These are phyloP conservation scores for Paracyprichromis sp. DNA, from an alignment of 2,113 vertebrate genomes.

Conservation along the genomic window DNA sequence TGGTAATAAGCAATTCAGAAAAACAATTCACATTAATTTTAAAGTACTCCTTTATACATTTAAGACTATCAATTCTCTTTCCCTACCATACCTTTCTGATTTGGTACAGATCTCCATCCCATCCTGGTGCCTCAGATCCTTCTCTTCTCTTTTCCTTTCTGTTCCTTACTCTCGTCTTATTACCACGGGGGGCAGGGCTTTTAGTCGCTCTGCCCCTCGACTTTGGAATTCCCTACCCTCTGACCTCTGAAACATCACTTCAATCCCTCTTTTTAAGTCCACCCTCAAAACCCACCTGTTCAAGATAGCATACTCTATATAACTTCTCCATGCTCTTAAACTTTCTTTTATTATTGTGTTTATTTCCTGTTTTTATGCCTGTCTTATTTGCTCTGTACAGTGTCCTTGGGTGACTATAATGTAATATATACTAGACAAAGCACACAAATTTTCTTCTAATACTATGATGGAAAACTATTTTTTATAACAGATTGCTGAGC, in stretches of 20 bases:
- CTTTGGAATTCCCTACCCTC: not conserved
- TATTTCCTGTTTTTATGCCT: not conserved
- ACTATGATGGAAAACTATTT: not conserved
- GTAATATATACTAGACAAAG: not conserved
- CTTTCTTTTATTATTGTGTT: not conserved
- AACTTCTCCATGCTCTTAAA: not conserved
- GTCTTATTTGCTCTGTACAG: not conserved
- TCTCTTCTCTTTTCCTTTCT: not conserved
- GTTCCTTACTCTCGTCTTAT: fast-evolving
- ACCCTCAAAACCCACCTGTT: not conserved
- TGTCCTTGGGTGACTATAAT: not conserved
- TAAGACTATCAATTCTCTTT: not conserved
- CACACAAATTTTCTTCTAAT: not conserved
- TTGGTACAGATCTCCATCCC: not conserved
- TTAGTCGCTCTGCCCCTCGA: not conserved
- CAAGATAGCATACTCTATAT: fast-evolving
- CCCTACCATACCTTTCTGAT: not conserved
- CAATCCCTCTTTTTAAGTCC: not conserved
- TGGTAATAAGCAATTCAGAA: not conserved
- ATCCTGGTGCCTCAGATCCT: not conserved
- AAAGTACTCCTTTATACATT: not conserved
- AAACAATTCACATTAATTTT: not conserved
- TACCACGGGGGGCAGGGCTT: fast-evolving
- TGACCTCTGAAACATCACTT: not conserved
- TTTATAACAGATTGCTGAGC: not conserved